Base-by-base conservation (phyloP, 2,888 invertebrate genomes). In the Charanyca ferruginea region DNA sequence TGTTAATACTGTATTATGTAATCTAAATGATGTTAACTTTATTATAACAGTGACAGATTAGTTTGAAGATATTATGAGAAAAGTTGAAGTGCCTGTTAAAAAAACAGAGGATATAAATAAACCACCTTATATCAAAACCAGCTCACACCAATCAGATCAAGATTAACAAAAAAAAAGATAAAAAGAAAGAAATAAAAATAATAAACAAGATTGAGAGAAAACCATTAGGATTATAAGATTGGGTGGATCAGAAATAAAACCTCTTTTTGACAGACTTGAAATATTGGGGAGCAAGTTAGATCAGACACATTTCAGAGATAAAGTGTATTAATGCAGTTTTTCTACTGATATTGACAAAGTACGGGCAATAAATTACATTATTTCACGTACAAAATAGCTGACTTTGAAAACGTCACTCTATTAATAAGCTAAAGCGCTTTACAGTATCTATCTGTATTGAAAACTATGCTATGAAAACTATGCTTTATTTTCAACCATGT, bases 191-290 rank as follows among this genome's bases (percentile, higher is more conserved):
- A 41, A 62, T 16, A 54, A 58, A 55, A 58, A 66, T 58, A 59
- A 60, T 63, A 66, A 68, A 66, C 53, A 60, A 35, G 44, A 71
- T 66, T 59, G 44, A 23, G 16, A 28, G 52, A 60, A 69, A 66
- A 35, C 55, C 53, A 68, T 78, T 79, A 66, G 48, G 72, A 76
- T 79, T 64, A 76, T 51, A 64, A 67, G 55, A 79, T 63, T 51
- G n/a, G 23, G 2, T 64, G 20, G 53, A 79, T 62, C 49, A 60
- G 9, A 66, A 62, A 66, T 66, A 65, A 75, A 48, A 64, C 25
- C 18, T 49, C 61, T 20, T 60, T 64, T 63, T 60, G 76, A 58
- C 63, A 61, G 62, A 47, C 44, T 55, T 63, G 71, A 67, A 51
- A 67, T 63, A 71, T 65, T 71, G 25, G 9, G 18, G 13, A 59